Percentiles rank a stretch among this genome's conserved stretches.
Conservation (phyloP, 2,888 invertebrate genomes). For the Cheilosia vulpina region DNA sequence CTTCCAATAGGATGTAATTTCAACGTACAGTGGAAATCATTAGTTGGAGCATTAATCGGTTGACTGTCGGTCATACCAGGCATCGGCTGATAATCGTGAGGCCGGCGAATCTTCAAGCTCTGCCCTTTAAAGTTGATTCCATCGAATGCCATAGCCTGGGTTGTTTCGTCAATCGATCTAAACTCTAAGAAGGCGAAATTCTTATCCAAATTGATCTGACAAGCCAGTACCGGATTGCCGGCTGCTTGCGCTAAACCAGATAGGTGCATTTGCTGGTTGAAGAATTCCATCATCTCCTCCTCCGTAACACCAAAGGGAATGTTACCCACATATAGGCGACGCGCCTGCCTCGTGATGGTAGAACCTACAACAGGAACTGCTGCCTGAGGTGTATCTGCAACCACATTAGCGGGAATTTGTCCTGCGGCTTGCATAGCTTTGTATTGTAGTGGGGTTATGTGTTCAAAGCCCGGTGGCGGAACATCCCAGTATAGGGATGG, state of each 20-base stretch:
- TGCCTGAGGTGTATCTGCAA: slow-evolving; percentile 96
- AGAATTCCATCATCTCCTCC: slow-evolving; percentile 99
- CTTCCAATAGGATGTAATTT: background rate
- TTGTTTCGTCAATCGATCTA: slow-evolving; percentile 98
- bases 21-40: slow-evolving; percentile 82
- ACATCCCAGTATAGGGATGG: slow-evolving; percentile 99
- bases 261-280: slow-evolving; percentile 99
- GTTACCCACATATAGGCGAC: slow-evolving; percentile 97
- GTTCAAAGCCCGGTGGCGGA: slow-evolving; percentile 98
- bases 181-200: slow-evolving; percentile 99
- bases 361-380: slow-evolving; percentile 98
- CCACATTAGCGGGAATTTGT: slow-evolving; percentile 96
- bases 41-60: slow-evolving; percentile 91
- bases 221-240: slow-evolving; percentile 98
- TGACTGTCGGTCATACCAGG: slow-evolving; percentile 96
- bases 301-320: slow-evolving; percentile 99
- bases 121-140: slow-evolving; percentile 99
- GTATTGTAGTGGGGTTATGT: slow-evolving; percentile 97
- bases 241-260: slow-evolving; percentile 98
- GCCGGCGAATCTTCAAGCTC: slow-evolving; percentile 98
- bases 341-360: slow-evolving; percentile 96
- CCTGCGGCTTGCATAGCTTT: slow-evolving; percentile 95
- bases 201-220: slow-evolving; percentile 99
- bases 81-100: slow-evolving; percentile 99
- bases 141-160: slow-evolving; percentile 99